Evolutionary conservation across 1,140 invertebrate species (phyloP), one percentile per base, ranked within the genome.

Genomic region (Spodoptera litura): DNA sequence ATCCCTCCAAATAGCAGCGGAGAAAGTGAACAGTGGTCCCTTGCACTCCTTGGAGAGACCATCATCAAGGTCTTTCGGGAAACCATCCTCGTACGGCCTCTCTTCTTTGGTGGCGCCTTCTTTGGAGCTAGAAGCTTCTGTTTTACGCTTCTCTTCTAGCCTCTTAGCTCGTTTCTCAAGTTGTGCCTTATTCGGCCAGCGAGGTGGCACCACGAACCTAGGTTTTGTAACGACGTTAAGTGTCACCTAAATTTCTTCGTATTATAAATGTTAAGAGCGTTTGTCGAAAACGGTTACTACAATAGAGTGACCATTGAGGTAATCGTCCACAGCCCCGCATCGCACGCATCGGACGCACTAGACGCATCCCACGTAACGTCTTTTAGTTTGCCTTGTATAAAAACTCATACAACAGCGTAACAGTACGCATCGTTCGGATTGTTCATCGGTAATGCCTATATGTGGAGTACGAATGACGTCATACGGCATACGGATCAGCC

Each of bases 21-120:
- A 82, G 8, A 89, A 31, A 0, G 88, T 86, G 79, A 88, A 91
- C 77, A 80, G 81, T 0, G 90, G 90, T 0, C 88, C 89, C 2
- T 68, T 71, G 38, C 89, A 89, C 0, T 62, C 27, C 12, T 25
- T 20, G 5, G 9, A 5, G 8, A 53, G 4, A 20, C 25, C 15
- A 9, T 55, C 10, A 1, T n/a, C 55, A 4, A 64, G 44, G 15
- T 9, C 31, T 44, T 15, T 10, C 4, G 59, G 31, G 4, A 11
- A 20, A 0, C 9, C 31, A n/a, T 51, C 44, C 1, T 20, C 64
- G 38, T 5, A 49, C 0, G 9, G 38, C 9, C 38, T 44, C 9
- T 44, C 38, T 44, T 44, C 38, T 44, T 61, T 1, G 2, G 4
- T 1, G 2, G 4, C 8, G 8, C 6, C 38, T 44, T 66, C 38